A percentile compares a stretch with the other conserved stretches of the same genome.
phyloP scores from a whole-genome alignment of 1,140 invertebrate genomes.

The Drosophila kurseongensis region DNA sequence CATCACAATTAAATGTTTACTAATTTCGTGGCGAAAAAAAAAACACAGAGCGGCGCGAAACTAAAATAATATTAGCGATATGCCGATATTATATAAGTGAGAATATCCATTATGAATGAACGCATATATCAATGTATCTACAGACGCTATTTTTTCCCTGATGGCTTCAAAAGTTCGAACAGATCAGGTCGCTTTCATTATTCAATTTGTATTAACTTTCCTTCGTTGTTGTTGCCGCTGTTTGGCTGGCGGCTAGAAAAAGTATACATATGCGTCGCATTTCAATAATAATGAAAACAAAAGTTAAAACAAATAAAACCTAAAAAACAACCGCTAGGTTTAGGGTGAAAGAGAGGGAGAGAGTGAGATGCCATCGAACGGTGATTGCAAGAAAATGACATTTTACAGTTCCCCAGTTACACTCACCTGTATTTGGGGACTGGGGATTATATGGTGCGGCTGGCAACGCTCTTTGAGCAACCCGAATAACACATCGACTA shows the following conservation, averaged over 20 bases:
- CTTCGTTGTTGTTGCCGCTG: constrained; percentile 49
- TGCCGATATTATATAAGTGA: constrained; percentile 50
- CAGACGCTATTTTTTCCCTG: constrained; percentile 19
- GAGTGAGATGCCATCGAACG: constrained; percentile 26
- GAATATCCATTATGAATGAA: constrained; percentile 41
- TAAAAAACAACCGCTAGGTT: constrained; percentile 62
- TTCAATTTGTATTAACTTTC: constrained; percentile 71
- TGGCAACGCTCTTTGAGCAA: not conserved
- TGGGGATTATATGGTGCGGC: not conserved
- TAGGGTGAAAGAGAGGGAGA: constrained; percentile 10
- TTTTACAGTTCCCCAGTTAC: constrained; percentile 42
- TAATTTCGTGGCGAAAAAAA: constrained; percentile 20
- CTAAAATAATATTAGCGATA: not conserved
- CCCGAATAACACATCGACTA: too few species aligned
- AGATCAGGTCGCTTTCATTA: constrained; percentile 37
- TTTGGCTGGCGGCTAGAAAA: constrained; percentile 71
- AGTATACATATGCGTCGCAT: constrained; percentile 58
- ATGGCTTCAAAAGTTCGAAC: constrained; percentile 16
- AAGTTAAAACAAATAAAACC: constrained; percentile 70
- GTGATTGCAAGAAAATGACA: constrained; percentile 35
- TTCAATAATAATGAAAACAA: constrained; percentile 81
- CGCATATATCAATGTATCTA: not conserved
- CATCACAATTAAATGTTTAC: constrained; percentile 67
- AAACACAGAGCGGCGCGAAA: constrained; percentile 9
- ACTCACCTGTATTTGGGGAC: constrained; percentile 6